Percentiles rank a stretch among this genome's conserved stretches.
Evolutionary conservation across 2,888 invertebrate species (phyloP).

Genomic region (Athripsodes cinereus): DNA sequence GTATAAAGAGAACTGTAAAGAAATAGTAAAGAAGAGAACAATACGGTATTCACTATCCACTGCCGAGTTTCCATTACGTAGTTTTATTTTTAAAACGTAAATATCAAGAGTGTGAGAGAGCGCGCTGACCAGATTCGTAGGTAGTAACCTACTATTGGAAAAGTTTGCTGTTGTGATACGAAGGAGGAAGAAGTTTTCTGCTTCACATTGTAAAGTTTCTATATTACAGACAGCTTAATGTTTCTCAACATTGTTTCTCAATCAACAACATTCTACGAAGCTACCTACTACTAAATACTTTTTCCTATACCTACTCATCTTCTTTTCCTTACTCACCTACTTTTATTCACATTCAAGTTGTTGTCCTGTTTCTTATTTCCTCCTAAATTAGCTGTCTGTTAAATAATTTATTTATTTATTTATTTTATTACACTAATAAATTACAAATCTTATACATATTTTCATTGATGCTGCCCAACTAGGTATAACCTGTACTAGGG

Average conservation of each 20-base stretch:
- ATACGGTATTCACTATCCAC: too few relatives aligned
- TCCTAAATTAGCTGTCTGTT: too few relatives aligned
- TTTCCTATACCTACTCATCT: too few relatives aligned
- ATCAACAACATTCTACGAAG: background rate
- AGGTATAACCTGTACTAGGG: too few relatives aligned
- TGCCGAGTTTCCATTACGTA: background rate
- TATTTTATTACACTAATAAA: too few relatives aligned
- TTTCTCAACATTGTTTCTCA: background rate
- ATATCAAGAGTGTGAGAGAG: background rate
- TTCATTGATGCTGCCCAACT: too few relatives aligned
- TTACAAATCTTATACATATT: too few relatives aligned
- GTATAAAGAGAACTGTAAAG: background rate
- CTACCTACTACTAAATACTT: too few relatives aligned
- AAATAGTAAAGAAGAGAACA: background rate
- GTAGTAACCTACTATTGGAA: background rate
- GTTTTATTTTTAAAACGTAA: background rate
- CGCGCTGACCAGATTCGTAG: background rate
- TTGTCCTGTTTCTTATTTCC: too few relatives aligned
- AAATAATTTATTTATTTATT: too few relatives aligned
- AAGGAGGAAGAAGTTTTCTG: background rate
- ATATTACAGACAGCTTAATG: background rate
- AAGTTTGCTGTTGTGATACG: background rate
- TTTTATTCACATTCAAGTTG: too few relatives aligned
- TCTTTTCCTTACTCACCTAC: too few relatives aligned
- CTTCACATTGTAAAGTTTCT: background rate